Base-by-base conservation (phyloP, 2,113 vertebrate species). In the Pollimyrus isidori region DNA sequence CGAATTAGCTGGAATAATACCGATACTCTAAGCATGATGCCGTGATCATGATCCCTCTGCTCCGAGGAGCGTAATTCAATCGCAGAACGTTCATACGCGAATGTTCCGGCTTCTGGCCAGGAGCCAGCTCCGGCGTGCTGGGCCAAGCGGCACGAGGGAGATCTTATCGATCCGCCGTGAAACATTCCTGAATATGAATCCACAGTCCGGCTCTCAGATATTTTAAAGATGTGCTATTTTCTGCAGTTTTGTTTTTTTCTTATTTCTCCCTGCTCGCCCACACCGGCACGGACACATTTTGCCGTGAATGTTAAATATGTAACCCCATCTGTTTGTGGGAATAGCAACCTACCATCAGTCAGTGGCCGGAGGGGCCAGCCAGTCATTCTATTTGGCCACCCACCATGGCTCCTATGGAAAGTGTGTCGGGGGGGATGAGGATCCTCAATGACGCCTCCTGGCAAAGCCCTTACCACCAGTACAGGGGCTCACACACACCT, bases 161-260 rank as follows among this genome's bases (percentile, higher is more conserved):
- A 58, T 48, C 50, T 46, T 89, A 89, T 89, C 76, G 76, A 84
- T 84, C 73, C 52, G 21, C 2, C 30, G 35, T 30, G 39, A 49
- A 56, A 53, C 69, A 80, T 52, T 88, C 26, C 88, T 50, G 88
- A 52, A 58, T 89, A 56, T 58, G 50, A 84, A 89, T 82, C 13
- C 80, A 11, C 80, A 58, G 76, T 58, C 50, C 50, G 50, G 35
- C 88, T 89, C 49, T 39, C 76, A 58, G 35, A 15, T 89, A 83
- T 83, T 83, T 83, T 84, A 56, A 89, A 83, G 76, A 89, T 23
- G 48, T n/a, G 76, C 35, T 82, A n/a, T 89, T 83, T 89, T 82
- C 53, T 89, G 69, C 50, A 15, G 26, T 15, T 46, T 56, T 42
- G 19, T 56, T 21, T 23, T 52, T 21, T 56, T 21, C 2, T 56